Base-by-base conservation (phyloP, 2,113 vertebrate species). In the Aphelocoma coerulescens region DNA sequence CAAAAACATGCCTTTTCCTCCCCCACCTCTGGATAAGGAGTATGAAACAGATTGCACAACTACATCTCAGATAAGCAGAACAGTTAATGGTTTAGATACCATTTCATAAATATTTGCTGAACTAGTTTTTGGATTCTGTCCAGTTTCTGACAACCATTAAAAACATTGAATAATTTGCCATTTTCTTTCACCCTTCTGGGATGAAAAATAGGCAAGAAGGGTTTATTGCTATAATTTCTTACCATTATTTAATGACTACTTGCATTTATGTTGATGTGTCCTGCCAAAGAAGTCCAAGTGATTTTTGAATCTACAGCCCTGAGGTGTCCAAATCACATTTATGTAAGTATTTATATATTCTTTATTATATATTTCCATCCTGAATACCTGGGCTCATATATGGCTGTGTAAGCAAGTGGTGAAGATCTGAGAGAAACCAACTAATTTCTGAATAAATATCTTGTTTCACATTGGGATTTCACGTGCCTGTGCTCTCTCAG, bases 71-170 rank as follows among this genome's bases (percentile, higher is more conserved):
- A 95, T 88, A 93, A 95, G 93, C 48, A 72, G 90, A 90, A 92
- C 75, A 84, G 85, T 91, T 92, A 95, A 96, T 92, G 85, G 79
- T 84, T 93, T 95, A 91, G 83, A 94, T 81, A 91, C 52, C 22
- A 3, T 96, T 94, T 91, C 73, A 96, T 93, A 93, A 97, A 88
- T 97, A 96, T 86, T 97, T 96, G 86, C 86, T 96, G 95, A 96
- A 92, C 55, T 61, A 52, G 66, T 20, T 93, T 88, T 88, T 96
- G 93, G 83, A 72, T 93, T 91, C 74, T 75, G 37, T 93, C 88
- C 95, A 96, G 57, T 55, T 96, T 75, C 88, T 96, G 90, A 91
- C 79, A 95, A 65, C 20, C 80, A 95, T 33, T 30, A 94, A 84
- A 96, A 92, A 85, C 76, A 94, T 3, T 92, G 58, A 94, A 77